Base-by-base conservation (phyloP, 2,888 invertebrate species). In the Scelioninae gen. 2 region DNA sequence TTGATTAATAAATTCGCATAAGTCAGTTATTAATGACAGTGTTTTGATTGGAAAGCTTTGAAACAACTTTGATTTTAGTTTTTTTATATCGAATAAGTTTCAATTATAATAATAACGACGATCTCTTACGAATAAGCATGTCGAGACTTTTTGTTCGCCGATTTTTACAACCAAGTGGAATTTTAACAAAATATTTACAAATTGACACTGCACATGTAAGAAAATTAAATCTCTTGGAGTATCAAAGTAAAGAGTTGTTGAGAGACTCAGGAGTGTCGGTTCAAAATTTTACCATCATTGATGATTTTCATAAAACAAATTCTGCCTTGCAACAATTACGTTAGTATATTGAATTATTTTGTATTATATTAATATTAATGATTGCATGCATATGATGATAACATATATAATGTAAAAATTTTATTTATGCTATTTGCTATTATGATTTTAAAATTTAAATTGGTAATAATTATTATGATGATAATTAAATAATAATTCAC, bases 191-290 rank as follows among this genome's bases (percentile, higher is more conserved):
- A 70, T 72, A 75, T 15, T 73, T 78, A 1, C 79, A 79, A 52
- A 67, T 78, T 5, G 73, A 76, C 37, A 22, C 75, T 4, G 76
- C 81, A 7, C 81, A 80, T 9, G 69, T 75, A 1, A 82, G 98
- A 78, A 89, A 91, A 82, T 89, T 99, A 60, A 98, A 98, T 88
- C 89, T 99, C 33, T 91, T 98, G 83, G 99, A 99, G 87, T 98
- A 95, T 86, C 98, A 99, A 86, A 98, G 98, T 84, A 99, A 99
- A 87, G 92, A 95, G 83, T 88, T 99, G 31, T 88, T 98, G 75
- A 90, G 92, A 78, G 93, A 96, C 83, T 90, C 93, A 87, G 94
- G 95, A 37, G 93, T 96, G 74, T 91, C 96, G 77, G 92, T 96
- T 80, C 94, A 97, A 85, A 93, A 94, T 82, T 96, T 96, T 83